These are phyloP conservation scores for Stichopus chloronotus DNA, from an alignment of 35 echinoderm and acorn worm species.

Conservation along the genomic window DNA sequence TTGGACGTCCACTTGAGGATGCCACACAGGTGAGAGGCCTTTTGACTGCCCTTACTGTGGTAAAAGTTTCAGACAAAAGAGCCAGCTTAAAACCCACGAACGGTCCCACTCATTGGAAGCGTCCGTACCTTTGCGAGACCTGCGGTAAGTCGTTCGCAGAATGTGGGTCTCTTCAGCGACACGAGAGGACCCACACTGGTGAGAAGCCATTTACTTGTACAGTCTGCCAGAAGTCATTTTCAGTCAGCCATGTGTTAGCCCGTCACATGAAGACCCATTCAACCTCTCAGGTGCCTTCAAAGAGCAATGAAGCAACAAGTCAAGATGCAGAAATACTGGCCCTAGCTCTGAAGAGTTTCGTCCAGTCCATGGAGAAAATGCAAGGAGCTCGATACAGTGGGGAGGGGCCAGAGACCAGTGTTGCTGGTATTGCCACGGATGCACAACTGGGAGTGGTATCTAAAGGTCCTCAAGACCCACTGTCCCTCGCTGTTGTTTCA, in stretches of 20 bases:
- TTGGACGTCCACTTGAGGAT: constrained; percentile 59
- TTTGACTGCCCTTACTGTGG: constrained; percentile 68
- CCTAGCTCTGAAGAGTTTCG: constrained; percentile 32
- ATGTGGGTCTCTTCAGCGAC: constrained; percentile 15
- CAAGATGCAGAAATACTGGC: constrained; percentile 46
- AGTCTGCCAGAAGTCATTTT: constrained; percentile 44
- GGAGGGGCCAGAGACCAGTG: not conserved
- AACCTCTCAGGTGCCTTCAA: not conserved
- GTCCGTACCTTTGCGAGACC: constrained; percentile 60
- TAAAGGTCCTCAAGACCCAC: not conserved
- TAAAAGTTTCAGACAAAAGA: constrained; percentile 53
- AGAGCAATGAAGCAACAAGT: not conserved
- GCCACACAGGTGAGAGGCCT: constrained; percentile 76
- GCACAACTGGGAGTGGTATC: not conserved
- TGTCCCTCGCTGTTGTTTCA: not conserved
- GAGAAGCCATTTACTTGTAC: constrained; percentile 61
- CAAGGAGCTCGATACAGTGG: not conserved
- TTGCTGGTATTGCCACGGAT: not conserved
- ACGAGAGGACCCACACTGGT: constrained; percentile 32
- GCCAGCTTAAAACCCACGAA: constrained; percentile 61
- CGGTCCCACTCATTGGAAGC: constrained; percentile 67
- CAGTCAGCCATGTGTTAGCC: constrained; percentile 10
- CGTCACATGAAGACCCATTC: constrained; percentile 45
- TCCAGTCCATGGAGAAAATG: constrained; percentile 49
- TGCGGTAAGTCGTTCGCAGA: constrained; percentile 61